Evolutionary conservation across 2,797 vertebrate species (phyloP).

Genomic region (Chaunax sp.): DNA sequence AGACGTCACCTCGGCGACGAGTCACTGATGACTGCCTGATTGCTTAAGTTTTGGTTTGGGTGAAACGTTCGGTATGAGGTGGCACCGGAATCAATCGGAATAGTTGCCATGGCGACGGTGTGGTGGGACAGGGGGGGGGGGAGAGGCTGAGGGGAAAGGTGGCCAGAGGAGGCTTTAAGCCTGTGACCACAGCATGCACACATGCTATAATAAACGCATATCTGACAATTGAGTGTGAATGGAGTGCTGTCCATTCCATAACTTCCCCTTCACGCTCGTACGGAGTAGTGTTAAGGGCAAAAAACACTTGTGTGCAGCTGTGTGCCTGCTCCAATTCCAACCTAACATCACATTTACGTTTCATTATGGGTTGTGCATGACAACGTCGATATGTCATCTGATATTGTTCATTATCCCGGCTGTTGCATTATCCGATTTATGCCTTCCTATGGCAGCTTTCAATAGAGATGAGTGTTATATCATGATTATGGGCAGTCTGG

Average conservation of each 20-base stretch:
- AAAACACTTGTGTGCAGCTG: constrained; percentile 34
- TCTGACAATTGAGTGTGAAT: constrained; percentile 48
- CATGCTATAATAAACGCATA: background rate
- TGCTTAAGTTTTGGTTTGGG: constrained; percentile 82
- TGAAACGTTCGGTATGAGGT: constrained; percentile 83
- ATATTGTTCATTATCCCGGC: constrained; percentile 79
- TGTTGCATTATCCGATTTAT: constrained; percentile 77
- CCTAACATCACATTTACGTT: constrained; percentile 53
- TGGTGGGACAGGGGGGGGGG: constrained; percentile 81
- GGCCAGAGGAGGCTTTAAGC: constrained; percentile 52
- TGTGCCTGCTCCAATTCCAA: constrained; percentile 38
- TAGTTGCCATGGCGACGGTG: constrained; percentile 91
- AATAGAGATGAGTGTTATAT: constrained; percentile 73
- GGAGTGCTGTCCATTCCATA: constrained; percentile 45
- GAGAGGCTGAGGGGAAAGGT: constrained; percentile 77
- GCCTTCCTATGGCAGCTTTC: constrained; percentile 67
- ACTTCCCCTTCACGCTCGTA: constrained; percentile 1
- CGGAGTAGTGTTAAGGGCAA: constrained; percentile 29
- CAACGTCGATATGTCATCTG: constrained; percentile 76
- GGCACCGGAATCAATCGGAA: constrained; percentile 92
- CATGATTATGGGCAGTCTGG: constrained; percentile 79
- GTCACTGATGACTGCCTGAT: constrained; percentile 31
- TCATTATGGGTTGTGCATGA: constrained; percentile 69
- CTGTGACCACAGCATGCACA: constrained; percentile 25
- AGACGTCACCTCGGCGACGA: constrained; percentile 10